Evolutionary conservation across 2,797 vertebrate species (phyloP).

Genomic region (Diglossa cyanea): DNA sequence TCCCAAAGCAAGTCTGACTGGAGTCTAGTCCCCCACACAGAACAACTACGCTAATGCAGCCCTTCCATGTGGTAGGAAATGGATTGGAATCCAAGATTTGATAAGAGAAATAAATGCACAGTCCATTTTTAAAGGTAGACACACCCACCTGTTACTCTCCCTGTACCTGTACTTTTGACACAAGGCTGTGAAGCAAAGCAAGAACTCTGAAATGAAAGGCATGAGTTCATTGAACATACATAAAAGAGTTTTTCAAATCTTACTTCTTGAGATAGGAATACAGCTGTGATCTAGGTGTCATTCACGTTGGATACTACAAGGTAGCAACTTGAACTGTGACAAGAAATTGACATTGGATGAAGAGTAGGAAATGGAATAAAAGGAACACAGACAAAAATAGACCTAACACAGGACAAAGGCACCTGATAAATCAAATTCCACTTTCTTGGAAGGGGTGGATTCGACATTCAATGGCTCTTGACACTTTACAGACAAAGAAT

Average conservation of each 20-base stretch:
- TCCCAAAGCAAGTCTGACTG: slow-evolving; percentile 16
- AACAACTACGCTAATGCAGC: slow-evolving; percentile 26
- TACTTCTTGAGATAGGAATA: background rate
- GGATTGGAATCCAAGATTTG: background rate
- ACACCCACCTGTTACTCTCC: background rate
- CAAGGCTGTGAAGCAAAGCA: background rate
- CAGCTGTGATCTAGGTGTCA: background rate
- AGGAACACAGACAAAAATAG: background rate
- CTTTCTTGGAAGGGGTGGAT: background rate
- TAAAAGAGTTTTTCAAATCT: background rate
- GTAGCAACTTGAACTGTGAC: background rate
- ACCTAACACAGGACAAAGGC: background rate
- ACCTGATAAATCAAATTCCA: background rate
- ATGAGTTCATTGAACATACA: background rate
- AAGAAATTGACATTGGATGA: background rate
- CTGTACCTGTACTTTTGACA: background rate
- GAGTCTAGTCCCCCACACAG: background rate
- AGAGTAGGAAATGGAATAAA: background rate
- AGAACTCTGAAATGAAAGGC: background rate
- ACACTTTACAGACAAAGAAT: background rate
- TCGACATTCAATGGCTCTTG: background rate
- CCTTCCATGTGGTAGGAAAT: background rate
- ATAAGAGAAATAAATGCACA: background rate
- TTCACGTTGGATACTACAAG: background rate
- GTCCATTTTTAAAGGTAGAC: background rate